Evolutionary conservation across 1,140 invertebrate species (phyloP).

Genomic region (Drosophila watanabei): DNA sequence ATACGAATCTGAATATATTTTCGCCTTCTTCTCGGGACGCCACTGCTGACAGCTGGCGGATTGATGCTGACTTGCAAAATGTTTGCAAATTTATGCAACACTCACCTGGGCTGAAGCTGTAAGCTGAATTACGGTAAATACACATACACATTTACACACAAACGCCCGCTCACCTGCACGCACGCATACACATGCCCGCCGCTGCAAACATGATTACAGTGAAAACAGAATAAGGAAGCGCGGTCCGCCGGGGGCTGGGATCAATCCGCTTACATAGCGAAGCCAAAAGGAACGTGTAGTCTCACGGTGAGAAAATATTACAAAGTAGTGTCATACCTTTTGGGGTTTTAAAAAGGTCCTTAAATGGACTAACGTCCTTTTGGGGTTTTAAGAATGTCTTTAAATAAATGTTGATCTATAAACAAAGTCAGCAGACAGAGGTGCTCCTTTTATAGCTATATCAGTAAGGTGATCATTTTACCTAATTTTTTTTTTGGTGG

Average conservation of each 20-base stretch:
- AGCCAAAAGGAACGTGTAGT: conserved; percentile 36
- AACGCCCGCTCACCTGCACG: not conserved
- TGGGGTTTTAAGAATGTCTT: not conserved
- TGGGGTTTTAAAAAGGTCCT: not conserved
- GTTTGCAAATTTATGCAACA: conserved; percentile 78
- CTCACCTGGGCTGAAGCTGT: conserved; percentile 60
- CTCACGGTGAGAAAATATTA: not conserved
- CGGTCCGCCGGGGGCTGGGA: conserved; percentile 26
- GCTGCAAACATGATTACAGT: conserved; percentile 52
- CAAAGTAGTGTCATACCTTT: not conserved
- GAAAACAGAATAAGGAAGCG: conserved; percentile 41
- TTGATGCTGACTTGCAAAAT: conserved; percentile 74
- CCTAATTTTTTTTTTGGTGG: not conserved
- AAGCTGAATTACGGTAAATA: conserved; percentile 64
- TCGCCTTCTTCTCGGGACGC: conserved; percentile 9
- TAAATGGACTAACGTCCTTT: fast-evolving
- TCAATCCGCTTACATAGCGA: conserved; percentile 60
- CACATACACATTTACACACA: conserved; percentile 40
- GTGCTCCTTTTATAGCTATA: not conserved
- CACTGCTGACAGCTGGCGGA: conserved; percentile 36
- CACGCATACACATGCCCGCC: conserved; percentile 18
- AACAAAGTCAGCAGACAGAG: not conserved
- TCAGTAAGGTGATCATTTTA: not conserved
- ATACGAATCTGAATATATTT: not conserved
- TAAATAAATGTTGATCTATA: not conserved